Evolutionary conservation across 1,140 invertebrate species (phyloP), one percentile per base, ranked within the genome.

Genomic region (Cyrtorhinus lividipennis): DNA sequence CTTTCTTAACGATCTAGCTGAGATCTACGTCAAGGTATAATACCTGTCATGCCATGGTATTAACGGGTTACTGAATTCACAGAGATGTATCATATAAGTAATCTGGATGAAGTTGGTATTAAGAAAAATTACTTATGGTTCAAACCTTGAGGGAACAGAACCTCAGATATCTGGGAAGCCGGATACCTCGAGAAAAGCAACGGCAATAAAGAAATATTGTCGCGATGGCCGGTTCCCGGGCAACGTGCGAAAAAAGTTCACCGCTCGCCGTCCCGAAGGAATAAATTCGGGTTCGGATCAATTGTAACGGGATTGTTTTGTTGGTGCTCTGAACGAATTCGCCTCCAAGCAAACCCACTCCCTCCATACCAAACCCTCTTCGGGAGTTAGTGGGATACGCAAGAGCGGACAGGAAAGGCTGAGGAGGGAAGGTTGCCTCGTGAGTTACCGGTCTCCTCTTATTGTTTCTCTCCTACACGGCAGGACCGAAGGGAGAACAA

Each of bases 301-400:
- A 57, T 57, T 57, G 56, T 57, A 57, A 57, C 56, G 56, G 24
- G 56, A 57, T 57, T 57, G 56, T 57, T 57, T 57, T 57, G 56
- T 57, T 57, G 56, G 56, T 57, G 56, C 30, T 38, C 30, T 15
- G 5, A 38, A 38, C 30, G 30, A 38, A 38, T 38, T 15, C n/a
- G n/a, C 30, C 30, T 38, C 30, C 30, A 15, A 38, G 15, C n/a
- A n/a, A n/a, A n/a, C n/a, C n/a, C n/a, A n/a, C n/a, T 8, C 30
- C 30, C 30, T 38, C 15, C 30, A 5, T 15, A 38, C 30, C 5
- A 38, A 38, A 38, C 5, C 15, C 48, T n/a, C 10, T 8, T n/a
- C 18, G 18, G 56, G 56, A 24, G 18, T 57, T 57, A 24, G 20
- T 57, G 30, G 30, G 15, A 15, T 5, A 38, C 30, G 30, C 5